phyloP scores from a whole-genome alignment of 2,113 vertebrate species.

The Oxyruncus cristatus region DNA sequence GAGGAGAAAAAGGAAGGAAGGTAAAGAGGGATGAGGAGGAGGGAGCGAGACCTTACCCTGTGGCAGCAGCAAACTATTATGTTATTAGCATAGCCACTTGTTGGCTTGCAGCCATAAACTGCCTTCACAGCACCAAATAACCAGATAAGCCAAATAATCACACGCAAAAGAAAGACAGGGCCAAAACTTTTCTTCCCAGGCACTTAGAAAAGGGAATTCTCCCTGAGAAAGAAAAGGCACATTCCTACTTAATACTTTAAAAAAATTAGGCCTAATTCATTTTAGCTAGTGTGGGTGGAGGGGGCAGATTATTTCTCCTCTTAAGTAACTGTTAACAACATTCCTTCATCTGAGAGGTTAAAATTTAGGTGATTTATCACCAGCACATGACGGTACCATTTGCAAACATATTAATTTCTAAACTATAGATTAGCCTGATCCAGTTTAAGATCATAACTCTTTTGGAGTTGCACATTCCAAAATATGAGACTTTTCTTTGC shows the following conservation, averaged over 20 bases:
- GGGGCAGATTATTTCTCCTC: neutral
- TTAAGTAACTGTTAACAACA: neutral
- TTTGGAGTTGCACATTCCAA: neutral
- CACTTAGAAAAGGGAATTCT: neutral
- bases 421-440: neutral
- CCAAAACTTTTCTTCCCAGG: neutral
- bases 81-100: neutral
- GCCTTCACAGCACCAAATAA: neutral
- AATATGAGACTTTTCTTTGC: neutral
- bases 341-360: neutral
- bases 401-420: neutral
- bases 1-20: neutral
- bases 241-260: neutral
- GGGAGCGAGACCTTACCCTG: neutral
- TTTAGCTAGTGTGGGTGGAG: neutral
- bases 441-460: neutral
- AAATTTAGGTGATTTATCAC: conserved; percentile 13
- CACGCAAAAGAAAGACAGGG: neutral
- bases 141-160: neutral
- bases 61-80: neutral
- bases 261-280: neutral
- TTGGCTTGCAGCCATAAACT: neutral
- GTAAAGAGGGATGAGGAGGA: neutral
- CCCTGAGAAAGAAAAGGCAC: neutral
- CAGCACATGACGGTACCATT: neutral